Conservation (phyloP, 2,113 vertebrate species). For the Labeo catla region DNA sequence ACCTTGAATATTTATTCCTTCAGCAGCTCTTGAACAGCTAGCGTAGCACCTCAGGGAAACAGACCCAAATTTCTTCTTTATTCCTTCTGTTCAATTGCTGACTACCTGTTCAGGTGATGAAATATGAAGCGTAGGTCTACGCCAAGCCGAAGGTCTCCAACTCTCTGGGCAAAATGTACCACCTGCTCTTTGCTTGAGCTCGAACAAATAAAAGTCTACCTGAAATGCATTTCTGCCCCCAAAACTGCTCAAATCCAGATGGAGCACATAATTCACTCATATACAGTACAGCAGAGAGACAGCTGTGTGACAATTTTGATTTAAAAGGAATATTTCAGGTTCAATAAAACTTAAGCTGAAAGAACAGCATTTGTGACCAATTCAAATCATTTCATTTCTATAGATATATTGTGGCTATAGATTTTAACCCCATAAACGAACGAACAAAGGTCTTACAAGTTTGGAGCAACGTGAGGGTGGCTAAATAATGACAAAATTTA, state of each 20-base stretch:
- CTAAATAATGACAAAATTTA: too few relatives aligned
- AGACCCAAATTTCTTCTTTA: slow-evolving; percentile 13
- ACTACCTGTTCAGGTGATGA: slow-evolving; percentile 25
- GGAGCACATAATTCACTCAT: slow-evolving; percentile 45
- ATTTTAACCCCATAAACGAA: too few relatives aligned
- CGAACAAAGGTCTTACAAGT: too few relatives aligned
- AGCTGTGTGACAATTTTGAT: not conserved
- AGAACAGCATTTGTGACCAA: not conserved
- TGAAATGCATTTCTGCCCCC: slow-evolving; percentile 3
- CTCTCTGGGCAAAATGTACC: slow-evolving; percentile 3
- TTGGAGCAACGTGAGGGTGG: too few relatives aligned
- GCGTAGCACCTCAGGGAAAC: slow-evolving; percentile 16
- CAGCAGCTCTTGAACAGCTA: slow-evolving; percentile 17
- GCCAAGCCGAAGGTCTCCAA: not conserved
- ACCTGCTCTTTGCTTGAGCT: not conserved
- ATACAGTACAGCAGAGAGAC: slow-evolving; percentile 19
- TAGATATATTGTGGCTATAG: too few relatives aligned
- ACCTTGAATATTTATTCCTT: not conserved
- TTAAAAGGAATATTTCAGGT: not conserved
- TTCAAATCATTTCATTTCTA: not conserved
- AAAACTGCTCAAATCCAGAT: slow-evolving; percentile 36
- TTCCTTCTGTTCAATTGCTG: slow-evolving; percentile 29
- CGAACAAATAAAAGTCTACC: slow-evolving; percentile 4
- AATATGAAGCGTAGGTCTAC: not conserved
- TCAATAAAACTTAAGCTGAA: not conserved